Evolutionary conservation across 2,888 invertebrate genomes (phyloP), one percentile per base, ranked within the genome.

Genomic region (Morpho deidamia): DNA sequence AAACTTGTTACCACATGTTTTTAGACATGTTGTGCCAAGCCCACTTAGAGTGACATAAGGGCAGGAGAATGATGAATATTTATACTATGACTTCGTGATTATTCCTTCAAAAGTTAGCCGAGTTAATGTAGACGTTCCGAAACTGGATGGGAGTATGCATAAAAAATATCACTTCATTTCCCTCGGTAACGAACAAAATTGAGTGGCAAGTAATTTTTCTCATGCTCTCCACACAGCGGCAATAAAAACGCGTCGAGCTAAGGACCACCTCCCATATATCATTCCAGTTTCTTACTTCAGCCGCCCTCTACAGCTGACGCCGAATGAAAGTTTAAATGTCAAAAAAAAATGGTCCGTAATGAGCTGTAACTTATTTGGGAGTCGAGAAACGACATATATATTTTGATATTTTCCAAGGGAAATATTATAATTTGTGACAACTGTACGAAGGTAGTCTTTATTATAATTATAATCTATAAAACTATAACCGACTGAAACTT

Each of bases 261-360:
- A 71, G 71, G 71, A 76, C 72, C 68, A 69, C 65, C 67, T 70
- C 72, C 72, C 76, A 81, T 87, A 84, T 81, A 82, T 84, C 85
- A 85, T 72, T 74, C 74, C 75, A 74, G 72, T 68, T 61, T 65
- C 63, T 64, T 59, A 64, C 68, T 58, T 53, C 65, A 68, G 66
- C 74, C 23, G 23, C 23, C 23, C 23, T 23, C 23, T 79, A 79
- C 54, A 70, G 69, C 69, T 76, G 81, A 78, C 81, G 79, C 72
- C 72, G 65, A 79, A 81, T 79, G 78, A 83, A 85, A 83, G 78
- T 86, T 85, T 85, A 83, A 85, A 84, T 76, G 82, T 76, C 73
- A 71, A 32, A 69, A 76, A n/a, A 80, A 78, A 82, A 81, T 81
- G 77, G 70, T 63, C 67, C 62, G 57, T 67, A 47, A 60, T 51